phyloP scores from a whole-genome alignment of 1,140 invertebrate species.

The Meteorus sp. region DNA sequence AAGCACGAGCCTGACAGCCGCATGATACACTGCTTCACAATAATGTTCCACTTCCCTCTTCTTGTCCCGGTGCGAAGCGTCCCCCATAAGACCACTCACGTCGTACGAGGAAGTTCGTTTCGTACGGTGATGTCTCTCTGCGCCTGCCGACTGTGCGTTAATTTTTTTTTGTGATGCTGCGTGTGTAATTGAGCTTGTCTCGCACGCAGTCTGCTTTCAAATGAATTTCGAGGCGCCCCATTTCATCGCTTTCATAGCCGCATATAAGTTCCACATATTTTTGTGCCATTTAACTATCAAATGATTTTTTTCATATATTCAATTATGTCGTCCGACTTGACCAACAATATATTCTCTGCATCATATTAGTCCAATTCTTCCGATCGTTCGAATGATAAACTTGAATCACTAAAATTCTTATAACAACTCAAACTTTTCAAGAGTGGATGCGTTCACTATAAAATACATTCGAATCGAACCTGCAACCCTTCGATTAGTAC shows the following conservation, averaged over 20 bases:
- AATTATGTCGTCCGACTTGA: too few relatives aligned
- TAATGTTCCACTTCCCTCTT: conserved; percentile 22
- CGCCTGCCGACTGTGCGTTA: conserved; percentile 6
- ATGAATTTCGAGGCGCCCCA: conserved; percentile 50
- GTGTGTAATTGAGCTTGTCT: conserved; percentile 54
- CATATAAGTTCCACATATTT: conserved; percentile 1
- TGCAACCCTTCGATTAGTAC: too few relatives aligned
- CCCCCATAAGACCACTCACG: conserved; percentile 55
- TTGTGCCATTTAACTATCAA: too few relatives aligned
- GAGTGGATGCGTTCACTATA: too few relatives aligned
- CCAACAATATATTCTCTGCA: too few relatives aligned
- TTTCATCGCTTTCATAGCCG: conserved; percentile 15
- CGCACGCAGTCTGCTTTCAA: conserved; percentile 37
- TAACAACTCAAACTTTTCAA: too few relatives aligned
- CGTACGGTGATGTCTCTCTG: conserved; percentile 21
- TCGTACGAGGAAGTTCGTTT: conserved; percentile 52
- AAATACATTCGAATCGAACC: too few relatives aligned
- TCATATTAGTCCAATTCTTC: too few relatives aligned
- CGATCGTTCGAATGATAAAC: too few relatives aligned
- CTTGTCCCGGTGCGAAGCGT: too few relatives aligned
- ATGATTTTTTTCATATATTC: not conserved
- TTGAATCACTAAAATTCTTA: too few relatives aligned
- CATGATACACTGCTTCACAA: conserved; percentile 26
- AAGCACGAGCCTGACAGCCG: not conserved
- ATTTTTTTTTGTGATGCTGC: conserved; percentile 33